A percentile compares a stretch with the other conserved stretches of the same genome.
Evolutionary conservation across 2,797 vertebrate genomes (phyloP).

Genomic region (Microchirus variegatus): DNA sequence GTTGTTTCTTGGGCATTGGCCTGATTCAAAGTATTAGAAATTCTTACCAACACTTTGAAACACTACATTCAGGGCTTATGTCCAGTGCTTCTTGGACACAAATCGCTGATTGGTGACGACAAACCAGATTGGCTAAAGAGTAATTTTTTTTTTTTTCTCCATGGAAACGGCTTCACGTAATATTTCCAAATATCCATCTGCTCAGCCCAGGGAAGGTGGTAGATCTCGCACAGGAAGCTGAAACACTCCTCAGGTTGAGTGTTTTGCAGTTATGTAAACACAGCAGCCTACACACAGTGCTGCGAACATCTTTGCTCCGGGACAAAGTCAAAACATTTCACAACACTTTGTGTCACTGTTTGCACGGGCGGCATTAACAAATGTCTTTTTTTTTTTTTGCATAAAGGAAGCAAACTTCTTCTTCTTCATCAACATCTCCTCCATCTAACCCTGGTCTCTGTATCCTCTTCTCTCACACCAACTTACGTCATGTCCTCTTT

Average conservation of each 20-base stretch:
- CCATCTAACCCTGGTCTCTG: no score
- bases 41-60: no score
- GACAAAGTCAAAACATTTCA: constrained; percentile 37
- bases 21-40: no score
- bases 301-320: constrained; percentile 36
- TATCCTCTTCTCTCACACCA: no score
- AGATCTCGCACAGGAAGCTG: constrained; percentile 18
- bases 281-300: constrained; percentile 47
- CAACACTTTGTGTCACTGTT: constrained; percentile 25
- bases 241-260: constrained; percentile 4
- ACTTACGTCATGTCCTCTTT: no score
- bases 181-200: not conserved
- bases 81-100: not conserved
- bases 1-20: no score
- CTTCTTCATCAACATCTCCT: no score
- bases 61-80: no score
- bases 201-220: constrained; percentile 1
- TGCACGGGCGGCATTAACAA: not conserved
- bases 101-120: no score
- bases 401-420: not conserved
- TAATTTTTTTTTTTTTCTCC: not conserved
- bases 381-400: not conserved
- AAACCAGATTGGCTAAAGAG: no score
- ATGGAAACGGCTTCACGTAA: not conserved
- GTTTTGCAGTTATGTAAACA: constrained; percentile 50